Base-by-base conservation (phyloP, 1,140 invertebrate genomes). In the Leptinotarsa texana region DNA sequence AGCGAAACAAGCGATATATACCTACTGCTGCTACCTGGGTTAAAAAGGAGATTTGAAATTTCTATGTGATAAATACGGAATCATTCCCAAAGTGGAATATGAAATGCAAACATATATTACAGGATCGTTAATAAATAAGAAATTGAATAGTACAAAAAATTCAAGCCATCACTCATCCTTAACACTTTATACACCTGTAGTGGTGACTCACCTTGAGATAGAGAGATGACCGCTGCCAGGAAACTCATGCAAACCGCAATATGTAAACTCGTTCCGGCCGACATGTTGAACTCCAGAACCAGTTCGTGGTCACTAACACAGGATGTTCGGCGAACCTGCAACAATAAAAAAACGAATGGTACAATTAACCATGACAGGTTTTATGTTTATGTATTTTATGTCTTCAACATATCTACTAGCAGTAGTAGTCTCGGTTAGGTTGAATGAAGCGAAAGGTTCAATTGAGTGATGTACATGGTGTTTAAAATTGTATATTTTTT, bases 141-240 rank as follows among this genome's bases (percentile, higher is more conserved):
- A 8, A 33, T 11, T 11, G 33, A 42, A 42, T 42, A 42, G 33
- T 42, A 11, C 27, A 42, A 42, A 42, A 8, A 42, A 42, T 42
- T 42, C 8, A 42, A 42, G 33, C 33, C 1, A 42, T 42, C 33
- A 0, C 8, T 11, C 33, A 42, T 3, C 33, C 2, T 3, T 3
- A 42, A 42, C 33, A 42, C 33, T 42, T 42, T 11, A 33, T 11
- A n/a, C 13, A 15, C 51, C 51, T 57, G 13, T 57, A 57, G 63
- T 42, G 61, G 63, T 42, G 61, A 72, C 77, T 76, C 72, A 78
- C 77, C 77, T 78, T 78, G 63, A 73, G 77, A 69, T 21, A 75
- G 27, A 27, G 77, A 74, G 65, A 78, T 63, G 68, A 63, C 66
- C 61, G 49, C 73, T 27, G 69, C 72, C 73, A 78, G 73, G 33